phyloP scores from a whole-genome alignment of 2,888 invertebrate genomes.

The Dromius quadrimaculatus region DNA sequence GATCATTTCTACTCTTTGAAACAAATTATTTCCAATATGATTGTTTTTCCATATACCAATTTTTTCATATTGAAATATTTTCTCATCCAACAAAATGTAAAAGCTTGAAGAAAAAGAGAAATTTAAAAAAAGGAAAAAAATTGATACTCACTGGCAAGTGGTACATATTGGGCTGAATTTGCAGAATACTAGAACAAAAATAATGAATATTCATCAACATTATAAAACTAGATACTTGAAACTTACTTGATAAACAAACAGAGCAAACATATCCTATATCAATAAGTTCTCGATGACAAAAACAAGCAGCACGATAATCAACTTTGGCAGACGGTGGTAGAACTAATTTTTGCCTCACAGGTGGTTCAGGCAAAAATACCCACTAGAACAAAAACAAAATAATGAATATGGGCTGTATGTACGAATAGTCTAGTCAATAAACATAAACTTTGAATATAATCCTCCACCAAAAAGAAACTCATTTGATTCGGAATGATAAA shows the following conservation, averaged over 20 bases:
- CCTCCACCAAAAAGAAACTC: no score
- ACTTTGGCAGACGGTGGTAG: slow-evolving; percentile 91
- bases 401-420: slow-evolving; percentile 43
- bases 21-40: no score
- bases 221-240: slow-evolving; percentile 33
- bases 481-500: no score
- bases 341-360: slow-evolving; percentile 83
- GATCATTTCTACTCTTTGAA: no score
- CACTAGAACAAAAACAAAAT: slow-evolving; percentile 77
- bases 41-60: no score
- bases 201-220: slow-evolving; percentile 1
- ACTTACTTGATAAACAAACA: slow-evolving; percentile 92
- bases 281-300: slow-evolving; percentile 95
- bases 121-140: background rate
- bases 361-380: slow-evolving; percentile 92
- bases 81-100: no score
- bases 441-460: no score
- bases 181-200: slow-evolving; percentile 85
- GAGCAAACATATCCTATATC: slow-evolving; percentile 98
- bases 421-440: slow-evolving; percentile 8
- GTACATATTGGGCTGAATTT: slow-evolving; percentile 98
- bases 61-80: no score
- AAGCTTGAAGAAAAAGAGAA: no score
- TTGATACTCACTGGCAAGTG: slow-evolving; percentile 90
- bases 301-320: slow-evolving; percentile 97